These are phyloP conservation scores for Apodemia duryi DNA, from an alignment of 2,888 invertebrate genomes.

Conservation along the genomic window DNA sequence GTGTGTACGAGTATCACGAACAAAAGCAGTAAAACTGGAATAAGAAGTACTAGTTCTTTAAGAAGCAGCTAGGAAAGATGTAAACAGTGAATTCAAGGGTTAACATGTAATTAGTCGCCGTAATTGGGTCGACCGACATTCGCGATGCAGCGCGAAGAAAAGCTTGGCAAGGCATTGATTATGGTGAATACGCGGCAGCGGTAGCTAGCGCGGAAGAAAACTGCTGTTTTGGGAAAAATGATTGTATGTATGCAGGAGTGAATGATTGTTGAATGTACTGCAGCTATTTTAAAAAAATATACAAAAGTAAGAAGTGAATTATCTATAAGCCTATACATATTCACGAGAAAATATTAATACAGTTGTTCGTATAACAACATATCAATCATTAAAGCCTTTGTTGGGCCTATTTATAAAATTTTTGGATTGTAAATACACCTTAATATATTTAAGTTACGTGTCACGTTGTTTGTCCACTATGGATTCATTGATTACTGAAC, in stretches of 20 bases:
- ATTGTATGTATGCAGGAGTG: background rate
- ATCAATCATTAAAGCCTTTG: no score
- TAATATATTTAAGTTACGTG: no score
- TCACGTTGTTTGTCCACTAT: no score
- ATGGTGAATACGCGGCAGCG: background rate
- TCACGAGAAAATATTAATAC: no score
- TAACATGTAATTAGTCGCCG: constrained; percentile 46
- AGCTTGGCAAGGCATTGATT: background rate
- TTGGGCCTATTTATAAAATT: no score
- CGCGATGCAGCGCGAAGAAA: constrained; percentile 30
- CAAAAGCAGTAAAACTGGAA: constrained; percentile 13
- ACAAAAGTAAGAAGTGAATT: no score
- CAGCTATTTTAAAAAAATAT: no score
- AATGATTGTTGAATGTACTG: no score
- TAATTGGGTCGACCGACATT: constrained; percentile 47
- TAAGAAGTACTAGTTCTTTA: constrained; percentile 10
- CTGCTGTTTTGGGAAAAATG: background rate
- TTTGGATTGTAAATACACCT: no score
- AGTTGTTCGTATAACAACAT: no score
- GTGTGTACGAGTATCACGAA: background rate
- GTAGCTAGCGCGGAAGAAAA: background rate
- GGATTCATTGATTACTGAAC: no score
- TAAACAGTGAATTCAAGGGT: constrained; percentile 27
- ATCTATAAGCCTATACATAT: no score
- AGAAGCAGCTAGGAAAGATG: constrained; percentile 21